A percentile compares a stretch with the other conserved stretches of the same genome.
phyloP scores from a whole-genome alignment of 2,113 vertebrate species.

The Poecilia latipinna region DNA sequence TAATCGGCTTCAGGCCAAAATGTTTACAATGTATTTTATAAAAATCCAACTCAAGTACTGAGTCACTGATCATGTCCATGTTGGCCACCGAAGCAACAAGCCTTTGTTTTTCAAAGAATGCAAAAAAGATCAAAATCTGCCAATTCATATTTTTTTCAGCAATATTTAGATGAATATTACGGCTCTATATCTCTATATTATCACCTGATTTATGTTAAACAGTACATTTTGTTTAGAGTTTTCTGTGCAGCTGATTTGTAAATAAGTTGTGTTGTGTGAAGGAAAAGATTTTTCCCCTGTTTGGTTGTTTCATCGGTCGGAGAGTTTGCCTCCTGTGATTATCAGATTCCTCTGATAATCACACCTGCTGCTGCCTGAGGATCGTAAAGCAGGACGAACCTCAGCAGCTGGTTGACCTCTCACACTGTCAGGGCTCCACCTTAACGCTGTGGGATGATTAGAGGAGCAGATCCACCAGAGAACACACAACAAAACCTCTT shows the following conservation, averaged over 20 bases:
- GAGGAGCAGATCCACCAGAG: conserved; percentile 7
- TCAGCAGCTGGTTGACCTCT: conserved; percentile 42
- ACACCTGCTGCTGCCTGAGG: conserved; percentile 56
- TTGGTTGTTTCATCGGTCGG: neutral
- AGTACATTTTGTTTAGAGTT: neutral
- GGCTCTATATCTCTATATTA: neutral
- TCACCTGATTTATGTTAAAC: neutral
- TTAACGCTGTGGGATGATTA: conserved; percentile 37
- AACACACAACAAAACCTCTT: conserved; percentile 29
- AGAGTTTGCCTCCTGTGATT: conserved; percentile 20
- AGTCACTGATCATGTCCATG: too few relatives aligned
- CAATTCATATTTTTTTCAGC: neutral
- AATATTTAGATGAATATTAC: neutral
- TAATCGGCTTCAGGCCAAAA: neutral
- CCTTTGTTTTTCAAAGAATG: too few relatives aligned
- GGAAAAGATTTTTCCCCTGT: neutral
- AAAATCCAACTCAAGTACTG: too few relatives aligned
- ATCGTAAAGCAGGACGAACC: conserved; percentile 56
- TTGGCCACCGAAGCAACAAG: too few relatives aligned
- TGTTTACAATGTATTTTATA: too few relatives aligned
- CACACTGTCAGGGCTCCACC: conserved; percentile 40
- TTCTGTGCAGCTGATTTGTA: neutral
- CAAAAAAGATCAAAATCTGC: too few relatives aligned
- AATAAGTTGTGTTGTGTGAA: neutral
- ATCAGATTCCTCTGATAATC: conserved; percentile 50